Evolutionary conservation across 2,113 vertebrate species (phyloP).

Genomic region (Menura novaehollandiae): DNA sequence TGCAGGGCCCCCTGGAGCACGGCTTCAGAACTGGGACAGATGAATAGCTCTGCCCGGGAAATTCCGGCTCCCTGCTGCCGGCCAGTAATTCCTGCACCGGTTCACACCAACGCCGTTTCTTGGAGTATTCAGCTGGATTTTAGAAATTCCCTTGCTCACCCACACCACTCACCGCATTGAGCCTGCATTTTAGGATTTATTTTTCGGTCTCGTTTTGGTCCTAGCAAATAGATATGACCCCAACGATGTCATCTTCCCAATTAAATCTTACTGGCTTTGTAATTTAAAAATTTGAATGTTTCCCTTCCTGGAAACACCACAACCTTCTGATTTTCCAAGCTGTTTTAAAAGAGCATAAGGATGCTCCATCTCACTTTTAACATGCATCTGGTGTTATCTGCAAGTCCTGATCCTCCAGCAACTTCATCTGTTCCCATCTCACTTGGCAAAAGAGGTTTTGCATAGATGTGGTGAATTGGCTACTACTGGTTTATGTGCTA

Average conservation of each 20-base stretch:
- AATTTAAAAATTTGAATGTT: not conserved
- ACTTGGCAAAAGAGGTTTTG: not conserved
- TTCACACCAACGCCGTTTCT: not conserved
- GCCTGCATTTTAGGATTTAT: not conserved
- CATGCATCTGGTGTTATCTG: not conserved
- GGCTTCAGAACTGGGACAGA: not conserved
- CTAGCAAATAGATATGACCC: not conserved
- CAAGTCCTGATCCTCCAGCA: rapidly evolving
- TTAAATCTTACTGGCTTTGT: not conserved
- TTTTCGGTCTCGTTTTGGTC: not conserved
- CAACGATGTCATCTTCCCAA: not conserved
- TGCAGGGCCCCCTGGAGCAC: constrained; percentile 26
- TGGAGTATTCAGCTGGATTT: not conserved
- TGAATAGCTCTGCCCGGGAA: rapidly evolving
- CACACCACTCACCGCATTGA: not conserved
- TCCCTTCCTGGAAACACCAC: not conserved
- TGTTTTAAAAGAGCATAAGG: not conserved
- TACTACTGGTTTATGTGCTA: not conserved
- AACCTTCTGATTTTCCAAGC: not conserved
- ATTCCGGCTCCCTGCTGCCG: not conserved
- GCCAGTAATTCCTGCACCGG: rapidly evolving
- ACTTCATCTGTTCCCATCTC: not conserved
- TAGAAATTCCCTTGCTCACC: not conserved
- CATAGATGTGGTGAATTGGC: rapidly evolving
- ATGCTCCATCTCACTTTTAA: not conserved